phyloP scores from a whole-genome alignment of 1,140 invertebrate species.

The Leptestheria dahalacensis region DNA sequence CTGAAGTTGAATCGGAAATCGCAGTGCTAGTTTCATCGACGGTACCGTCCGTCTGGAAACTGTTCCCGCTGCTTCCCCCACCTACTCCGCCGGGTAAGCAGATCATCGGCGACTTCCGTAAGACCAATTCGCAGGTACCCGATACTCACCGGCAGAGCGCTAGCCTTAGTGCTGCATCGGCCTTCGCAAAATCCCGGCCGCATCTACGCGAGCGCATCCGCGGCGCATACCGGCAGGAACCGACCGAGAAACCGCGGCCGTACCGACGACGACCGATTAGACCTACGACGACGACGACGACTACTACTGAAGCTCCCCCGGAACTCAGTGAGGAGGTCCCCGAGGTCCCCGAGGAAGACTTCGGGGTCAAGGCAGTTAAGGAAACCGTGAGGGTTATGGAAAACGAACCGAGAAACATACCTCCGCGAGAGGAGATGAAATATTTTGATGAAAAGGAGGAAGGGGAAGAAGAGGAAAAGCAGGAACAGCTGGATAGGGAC shows the following conservation, averaged over 20 bases:
- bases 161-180: conserved; percentile 10
- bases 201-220: neutral
- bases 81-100: conserved; percentile 9
- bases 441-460: neutral
- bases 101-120: neutral
- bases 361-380: no score
- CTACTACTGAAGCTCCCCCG: neutral
- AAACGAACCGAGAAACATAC: no score
- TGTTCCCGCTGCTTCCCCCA: conserved; percentile 1
- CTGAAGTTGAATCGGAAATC: neutral
- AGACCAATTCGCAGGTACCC: neutral
- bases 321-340: no score
- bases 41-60: conserved; percentile 1
- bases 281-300: conserved; percentile 1
- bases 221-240: neutral
- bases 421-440: neutral
- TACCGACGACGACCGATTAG: conserved; percentile 6
- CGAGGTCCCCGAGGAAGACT: no score
- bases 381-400: no score
- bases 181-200: conserved; percentile 4
- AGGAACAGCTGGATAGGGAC: neutral
- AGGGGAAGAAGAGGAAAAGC: conserved; percentile 1
- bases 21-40: neutral
- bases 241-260: neutral
- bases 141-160: conserved; percentile 6